Evolutionary conservation across 92 coral and sea anemone species (phyloP).

Genomic region (Heteractis magnifica): DNA sequence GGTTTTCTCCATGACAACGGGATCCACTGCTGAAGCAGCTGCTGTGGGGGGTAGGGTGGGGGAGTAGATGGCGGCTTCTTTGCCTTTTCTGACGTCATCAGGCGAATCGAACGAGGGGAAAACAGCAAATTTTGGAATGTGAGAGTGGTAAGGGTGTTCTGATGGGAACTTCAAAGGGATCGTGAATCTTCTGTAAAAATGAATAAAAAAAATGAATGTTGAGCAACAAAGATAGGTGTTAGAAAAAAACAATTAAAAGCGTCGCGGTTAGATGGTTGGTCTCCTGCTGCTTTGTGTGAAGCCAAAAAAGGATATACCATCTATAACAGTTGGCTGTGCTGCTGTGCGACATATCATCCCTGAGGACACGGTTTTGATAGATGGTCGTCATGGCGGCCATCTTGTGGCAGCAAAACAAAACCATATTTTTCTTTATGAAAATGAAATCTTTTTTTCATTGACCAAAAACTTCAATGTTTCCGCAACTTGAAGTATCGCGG

Average conservation of each 20-base stretch:
- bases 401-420: no score
- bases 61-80: slow-evolving; percentile 40
- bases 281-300: no score
- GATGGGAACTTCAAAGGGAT: slow-evolving; percentile 80
- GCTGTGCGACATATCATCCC: no score
- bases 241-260: background rate
- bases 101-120: slow-evolving; percentile 89
- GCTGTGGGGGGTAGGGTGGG: slow-evolving; percentile 87
- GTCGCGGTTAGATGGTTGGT: no score
- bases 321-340: no score
- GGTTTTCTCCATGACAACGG: slow-evolving; percentile 72
- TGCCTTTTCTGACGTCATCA: slow-evolving; percentile 84
- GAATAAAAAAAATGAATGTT: background rate
- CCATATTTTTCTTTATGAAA: no score
- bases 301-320: no score
- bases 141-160: slow-evolving; percentile 89
- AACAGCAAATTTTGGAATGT: slow-evolving; percentile 70
- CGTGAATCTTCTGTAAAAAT: slow-evolving; percentile 51
- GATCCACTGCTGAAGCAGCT: slow-evolving; percentile 76
- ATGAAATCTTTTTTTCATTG: no score
- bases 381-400: no score
- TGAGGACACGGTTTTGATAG: no score
- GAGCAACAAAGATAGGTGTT: background rate
- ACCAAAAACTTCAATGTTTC: no score
- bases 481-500: no score